A percentile compares a stretch with the other conserved stretches of the same genome.
Conservation (phyloP, 2,797 vertebrate genomes). For the Oryzias dopingdopingensis region DNA sequence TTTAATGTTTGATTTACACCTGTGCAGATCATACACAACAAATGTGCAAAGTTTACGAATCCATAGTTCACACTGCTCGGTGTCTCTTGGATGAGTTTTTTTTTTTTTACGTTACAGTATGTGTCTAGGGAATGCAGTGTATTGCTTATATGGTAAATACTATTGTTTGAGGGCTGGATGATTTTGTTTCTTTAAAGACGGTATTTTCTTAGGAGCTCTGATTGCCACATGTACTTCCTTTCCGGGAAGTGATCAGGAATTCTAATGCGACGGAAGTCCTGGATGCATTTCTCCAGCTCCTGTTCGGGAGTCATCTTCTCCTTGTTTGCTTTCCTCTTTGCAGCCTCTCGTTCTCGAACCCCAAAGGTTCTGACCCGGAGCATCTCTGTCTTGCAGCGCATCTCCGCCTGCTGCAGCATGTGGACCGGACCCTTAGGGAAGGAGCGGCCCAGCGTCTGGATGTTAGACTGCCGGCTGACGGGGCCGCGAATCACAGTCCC, state of each 20-base stretch:
- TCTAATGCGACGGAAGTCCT: constrained; percentile 97
- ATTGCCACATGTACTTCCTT: constrained; percentile 95
- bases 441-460: constrained; percentile 93
- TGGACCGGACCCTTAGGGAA: constrained; percentile 86
- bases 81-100: constrained; percentile 17
- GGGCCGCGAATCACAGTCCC: constrained; percentile 93
- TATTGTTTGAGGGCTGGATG: constrained; percentile 28
- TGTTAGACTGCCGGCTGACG: constrained; percentile 84
- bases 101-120: constrained; percentile 49
- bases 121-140: constrained; percentile 56
- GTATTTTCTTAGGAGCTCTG: constrained; percentile 93
- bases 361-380: constrained; percentile 90
- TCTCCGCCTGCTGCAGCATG: constrained; percentile 87
- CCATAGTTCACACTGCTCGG: constrained; percentile 51
- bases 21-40: constrained; percentile 65
- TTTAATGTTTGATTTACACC: constrained; percentile 60
- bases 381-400: constrained; percentile 92
- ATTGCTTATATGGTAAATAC: constrained; percentile 45
- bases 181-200: constrained; percentile 78
- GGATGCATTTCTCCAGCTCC: constrained; percentile 96
- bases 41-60: constrained; percentile 59
- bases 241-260: constrained; percentile 95
- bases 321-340: constrained; percentile 90
- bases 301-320: constrained; percentile 96
- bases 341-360: constrained; percentile 85